Base-by-base conservation (phyloP, 2,113 vertebrate genomes). In the Salvelinus namaycush region DNA sequence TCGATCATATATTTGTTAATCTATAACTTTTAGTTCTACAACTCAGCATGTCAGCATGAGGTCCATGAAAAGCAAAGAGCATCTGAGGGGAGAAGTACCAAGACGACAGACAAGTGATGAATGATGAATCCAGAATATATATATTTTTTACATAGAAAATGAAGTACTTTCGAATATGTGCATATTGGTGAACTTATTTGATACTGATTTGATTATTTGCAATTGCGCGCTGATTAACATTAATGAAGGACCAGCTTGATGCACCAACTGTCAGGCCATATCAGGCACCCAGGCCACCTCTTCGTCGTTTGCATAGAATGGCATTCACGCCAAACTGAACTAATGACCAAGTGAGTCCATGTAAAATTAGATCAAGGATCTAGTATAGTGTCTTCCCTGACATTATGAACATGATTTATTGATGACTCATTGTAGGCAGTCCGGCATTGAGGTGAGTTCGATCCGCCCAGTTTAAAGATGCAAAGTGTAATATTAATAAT, bases 361-460 rank as follows among this genome's bases (percentile, higher is more conserved):
- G 90, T 87, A 89, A 92, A 94, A 93, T 92, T 90, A 92, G 86
- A 87, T 86, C 49, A 87, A 74, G 88, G 87, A 78, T 84, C 87
- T 83, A 80, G 82, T 87, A 84, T 85, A 84, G 79, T 91, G 89
- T 93, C 91, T 90, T 70, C 79, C 86, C n/a, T 90, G 92, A 93
- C 93, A 92, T 93, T 92, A 93, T 87, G 86, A 93, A 44, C 9
- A 93, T 94, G 91, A 93, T 93, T 93, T 94, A 93, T 94, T 93
- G 91, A 94, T 92, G 91, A 89, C 83, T 94, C 88, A 93, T 93
- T 92, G 93, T 90, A 89, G 90, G 89, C 85, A 86, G 91, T 90
- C 84, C 84, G 77, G 88, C 87, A 73, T 76, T 85, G 89, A 93
- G 90, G 89, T 92, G 89, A 90, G 87, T 88, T 87, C 83, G 87